phyloP scores from a whole-genome alignment of 2,888 invertebrate species.

The Apoda limacodes region DNA sequence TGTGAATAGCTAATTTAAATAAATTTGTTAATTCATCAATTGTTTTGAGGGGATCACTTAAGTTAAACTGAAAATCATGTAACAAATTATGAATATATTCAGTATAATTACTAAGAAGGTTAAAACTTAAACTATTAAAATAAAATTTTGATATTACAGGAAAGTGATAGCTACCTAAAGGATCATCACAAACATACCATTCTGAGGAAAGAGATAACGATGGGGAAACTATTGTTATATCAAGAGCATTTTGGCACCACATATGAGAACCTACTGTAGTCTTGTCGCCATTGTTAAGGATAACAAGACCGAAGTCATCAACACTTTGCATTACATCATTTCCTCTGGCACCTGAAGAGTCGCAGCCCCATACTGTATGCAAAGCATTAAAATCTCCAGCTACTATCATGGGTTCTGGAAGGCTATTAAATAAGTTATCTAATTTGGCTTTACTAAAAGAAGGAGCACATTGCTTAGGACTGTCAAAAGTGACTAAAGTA shows the following conservation, averaged over 20 bases:
- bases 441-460: constrained; percentile 5
- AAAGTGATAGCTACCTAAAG: constrained; percentile 9
- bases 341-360: background rate
- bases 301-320: constrained; percentile 7
- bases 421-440: constrained; percentile 3
- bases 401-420: constrained; percentile 5
- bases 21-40: no score
- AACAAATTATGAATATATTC: no score
- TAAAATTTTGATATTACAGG: constrained; percentile 8
- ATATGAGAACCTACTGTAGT: constrained; percentile 7
- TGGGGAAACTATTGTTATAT: constrained; percentile 5
- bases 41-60: no score
- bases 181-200: constrained; percentile 3
- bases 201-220: constrained; percentile 3
- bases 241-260: constrained; percentile 7
- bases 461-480: constrained; percentile 4
- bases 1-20: no score
- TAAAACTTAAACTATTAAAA: background rate
- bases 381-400: constrained; percentile 7
- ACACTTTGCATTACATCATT: constrained; percentile 4
- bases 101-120: no score
- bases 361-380: constrained; percentile 6
- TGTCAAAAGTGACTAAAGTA: constrained; percentile 6
- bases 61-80: no score
- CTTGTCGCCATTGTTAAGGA: constrained; percentile 5